Percentiles rank a stretch among this genome's conserved stretches.
These are phyloP conservation scores for Nesidiocoris tenuis DNA, from an alignment of 2,888 invertebrate genomes.

Conservation along the genomic window DNA sequence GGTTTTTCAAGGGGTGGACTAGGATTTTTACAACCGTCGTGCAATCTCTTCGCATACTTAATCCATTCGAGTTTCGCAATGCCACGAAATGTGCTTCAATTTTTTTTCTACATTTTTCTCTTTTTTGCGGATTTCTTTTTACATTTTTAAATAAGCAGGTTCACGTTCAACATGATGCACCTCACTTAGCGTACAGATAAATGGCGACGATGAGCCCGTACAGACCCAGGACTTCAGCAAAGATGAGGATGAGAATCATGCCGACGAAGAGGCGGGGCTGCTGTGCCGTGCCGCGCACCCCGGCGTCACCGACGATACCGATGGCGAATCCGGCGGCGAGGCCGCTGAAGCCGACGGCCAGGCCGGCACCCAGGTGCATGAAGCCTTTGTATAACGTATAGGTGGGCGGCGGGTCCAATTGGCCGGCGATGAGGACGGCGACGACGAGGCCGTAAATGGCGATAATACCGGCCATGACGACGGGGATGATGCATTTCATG, in stretches of 20 bases:
- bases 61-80: too few species aligned
- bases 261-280: slow-evolving; percentile 99
- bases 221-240: slow-evolving; percentile 99
- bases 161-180: too few species aligned
- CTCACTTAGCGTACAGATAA: slow-evolving; percentile 88
- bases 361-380: slow-evolving; percentile 94
- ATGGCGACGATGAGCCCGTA: slow-evolving; percentile 99
- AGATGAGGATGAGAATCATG: slow-evolving; percentile 99
- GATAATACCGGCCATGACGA: slow-evolving; percentile 99
- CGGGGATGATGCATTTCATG: slow-evolving; percentile 99
- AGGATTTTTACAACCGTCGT: too few species aligned
- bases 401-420: slow-evolving; percentile 62
- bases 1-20: too few species aligned
- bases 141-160: too few species aligned
- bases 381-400: slow-evolving; percentile 84
- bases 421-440: slow-evolving; percentile 93
- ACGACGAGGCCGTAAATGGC: slow-evolving; percentile 99
- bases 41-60: too few species aligned
- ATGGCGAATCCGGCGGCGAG: slow-evolving; percentile 99
- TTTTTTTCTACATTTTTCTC: too few species aligned
- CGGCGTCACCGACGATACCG: slow-evolving; percentile 99
- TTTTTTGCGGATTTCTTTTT: too few species aligned
- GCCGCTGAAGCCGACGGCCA: slow-evolving; percentile 96
- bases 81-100: too few species aligned
- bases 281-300: slow-evolving; percentile 98